Conservation (phyloP, 1,140 invertebrate species). For the Heliconius melpomene region DNA sequence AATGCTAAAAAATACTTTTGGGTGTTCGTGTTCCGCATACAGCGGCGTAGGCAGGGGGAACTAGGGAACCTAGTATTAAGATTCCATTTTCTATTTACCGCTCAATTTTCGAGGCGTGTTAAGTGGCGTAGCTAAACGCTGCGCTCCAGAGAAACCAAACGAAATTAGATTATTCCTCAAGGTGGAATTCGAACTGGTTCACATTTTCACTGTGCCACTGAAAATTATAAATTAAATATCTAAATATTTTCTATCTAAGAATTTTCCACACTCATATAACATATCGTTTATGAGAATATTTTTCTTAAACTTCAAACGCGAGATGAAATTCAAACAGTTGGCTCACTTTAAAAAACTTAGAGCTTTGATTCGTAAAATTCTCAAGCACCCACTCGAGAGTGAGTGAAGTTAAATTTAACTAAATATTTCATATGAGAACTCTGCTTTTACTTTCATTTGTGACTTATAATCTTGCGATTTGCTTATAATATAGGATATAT, state of each 20-base stretch:
- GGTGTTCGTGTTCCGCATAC: too few relatives aligned
- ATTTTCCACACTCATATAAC: neutral
- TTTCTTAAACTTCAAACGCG: conserved; percentile 2
- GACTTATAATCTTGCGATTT: neutral
- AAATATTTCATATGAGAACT: neutral
- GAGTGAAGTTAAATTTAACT: conserved; percentile 11
- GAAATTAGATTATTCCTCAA: too few relatives aligned
- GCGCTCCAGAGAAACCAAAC: too few relatives aligned
- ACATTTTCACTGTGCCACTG: too few relatives aligned
- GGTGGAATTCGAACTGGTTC: too few relatives aligned
- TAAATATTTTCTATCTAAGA: neutral
- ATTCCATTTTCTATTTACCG: too few relatives aligned
- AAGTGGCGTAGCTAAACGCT: too few relatives aligned
- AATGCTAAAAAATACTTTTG: too few relatives aligned
- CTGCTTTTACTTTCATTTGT: neutral
- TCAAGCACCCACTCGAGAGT: neutral
- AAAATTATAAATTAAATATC: neutral
- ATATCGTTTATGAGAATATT: conserved; percentile 7
- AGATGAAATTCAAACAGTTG: conserved; percentile 14
- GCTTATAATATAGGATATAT: neutral
- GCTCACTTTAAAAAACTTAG: conserved; percentile 6
- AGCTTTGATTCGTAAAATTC: conserved; percentile 11
- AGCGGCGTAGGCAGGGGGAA: too few relatives aligned
- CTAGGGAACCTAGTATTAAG: too few relatives aligned
- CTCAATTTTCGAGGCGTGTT: too few relatives aligned